phyloP scores from a whole-genome alignment of 2,113 vertebrate genomes.

The Empidonax alnorum region DNA sequence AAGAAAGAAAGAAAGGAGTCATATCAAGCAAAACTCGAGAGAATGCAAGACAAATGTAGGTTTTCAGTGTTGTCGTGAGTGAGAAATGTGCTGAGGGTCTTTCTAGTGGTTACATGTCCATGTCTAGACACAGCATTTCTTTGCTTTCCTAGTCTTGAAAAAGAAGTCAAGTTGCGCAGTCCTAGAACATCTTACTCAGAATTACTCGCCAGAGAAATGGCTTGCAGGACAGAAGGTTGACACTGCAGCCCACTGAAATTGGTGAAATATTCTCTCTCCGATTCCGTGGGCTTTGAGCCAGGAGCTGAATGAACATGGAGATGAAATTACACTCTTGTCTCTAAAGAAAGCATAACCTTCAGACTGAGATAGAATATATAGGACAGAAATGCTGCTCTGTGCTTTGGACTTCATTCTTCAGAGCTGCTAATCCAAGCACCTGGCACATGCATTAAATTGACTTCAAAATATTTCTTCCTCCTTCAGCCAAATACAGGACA shows the following conservation, averaged over 20 bases:
- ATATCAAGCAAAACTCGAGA: background rate
- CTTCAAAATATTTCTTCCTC: constrained; percentile 55
- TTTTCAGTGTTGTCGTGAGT: background rate
- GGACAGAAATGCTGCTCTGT: constrained; percentile 9
- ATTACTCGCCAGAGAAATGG: background rate
- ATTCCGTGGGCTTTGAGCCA: background rate
- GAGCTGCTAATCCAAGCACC: constrained; percentile 39
- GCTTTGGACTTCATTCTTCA: constrained; percentile 42
- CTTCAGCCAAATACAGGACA: constrained; percentile 36
- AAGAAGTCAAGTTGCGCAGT: background rate
- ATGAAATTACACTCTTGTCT: constrained; percentile 25
- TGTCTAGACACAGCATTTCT: background rate
- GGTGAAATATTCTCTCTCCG: background rate
- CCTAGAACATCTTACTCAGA: background rate
- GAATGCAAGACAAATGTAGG: background rate
- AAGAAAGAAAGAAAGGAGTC: background rate
- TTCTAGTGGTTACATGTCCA: background rate
- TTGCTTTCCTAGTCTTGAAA: background rate
- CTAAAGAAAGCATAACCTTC: constrained; percentile 38
- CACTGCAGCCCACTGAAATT: background rate
- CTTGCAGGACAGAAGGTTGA: constrained; percentile 1
- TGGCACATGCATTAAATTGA: constrained; percentile 60
- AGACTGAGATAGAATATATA: constrained; percentile 15
- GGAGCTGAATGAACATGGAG: constrained; percentile 2
- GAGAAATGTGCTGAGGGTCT: background rate